Conservation (phyloP, 2,113 vertebrate genomes). For the Nesoenas mayeri region DNA sequence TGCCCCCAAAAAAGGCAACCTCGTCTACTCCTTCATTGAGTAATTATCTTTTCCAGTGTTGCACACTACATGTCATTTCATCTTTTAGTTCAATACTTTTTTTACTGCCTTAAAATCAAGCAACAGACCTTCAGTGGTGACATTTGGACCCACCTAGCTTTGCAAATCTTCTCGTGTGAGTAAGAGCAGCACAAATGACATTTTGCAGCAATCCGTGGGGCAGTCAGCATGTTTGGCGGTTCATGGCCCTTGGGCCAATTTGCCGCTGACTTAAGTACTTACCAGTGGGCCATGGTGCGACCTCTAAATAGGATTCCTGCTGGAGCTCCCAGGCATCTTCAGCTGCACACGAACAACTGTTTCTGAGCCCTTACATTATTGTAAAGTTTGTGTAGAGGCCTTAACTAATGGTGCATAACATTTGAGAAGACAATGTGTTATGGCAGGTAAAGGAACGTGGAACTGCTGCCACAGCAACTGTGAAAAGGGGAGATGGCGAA, state of each 20-base stretch:
- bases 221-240: conserved; percentile 37
- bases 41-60: background rate
- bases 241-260: conserved; percentile 27
- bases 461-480: background rate
- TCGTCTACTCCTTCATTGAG: background rate
- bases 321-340: background rate
- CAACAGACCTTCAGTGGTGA: conserved; percentile 26
- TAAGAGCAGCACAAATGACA: conserved; percentile 17
- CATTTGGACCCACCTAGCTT: conserved; percentile 26
- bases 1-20: background rate
- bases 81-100: background rate
- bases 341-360: background rate
- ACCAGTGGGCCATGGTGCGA: conserved; percentile 13
- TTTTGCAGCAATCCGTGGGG: conserved; percentile 25
- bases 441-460: background rate
- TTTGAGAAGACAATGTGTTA: conserved; percentile 22
- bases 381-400: background rate
- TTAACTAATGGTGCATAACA: conserved; percentile 31
- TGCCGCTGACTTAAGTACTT: conserved; percentile 35
- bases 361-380: background rate
- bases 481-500: background rate
- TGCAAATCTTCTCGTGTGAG: background rate
- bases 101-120: conserved; percentile 8
- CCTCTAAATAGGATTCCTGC: conserved; percentile 9
- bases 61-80: background rate